These are phyloP conservation scores for Lasioglossum calceatum DNA, from an alignment of 2,888 invertebrate species.

Conservation along the genomic window DNA sequence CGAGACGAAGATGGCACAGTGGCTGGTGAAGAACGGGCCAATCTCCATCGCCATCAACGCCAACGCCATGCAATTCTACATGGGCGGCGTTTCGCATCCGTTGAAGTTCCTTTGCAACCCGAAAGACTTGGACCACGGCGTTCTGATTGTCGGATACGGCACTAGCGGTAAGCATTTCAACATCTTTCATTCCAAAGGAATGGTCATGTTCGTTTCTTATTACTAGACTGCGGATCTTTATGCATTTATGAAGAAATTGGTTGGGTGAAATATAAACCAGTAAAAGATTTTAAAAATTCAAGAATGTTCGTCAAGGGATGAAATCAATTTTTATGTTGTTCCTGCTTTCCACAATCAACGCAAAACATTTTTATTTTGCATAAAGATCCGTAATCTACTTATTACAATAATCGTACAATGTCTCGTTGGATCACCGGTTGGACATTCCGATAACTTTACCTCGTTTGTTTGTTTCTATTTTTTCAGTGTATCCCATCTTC, in stretches of 20 bases:
- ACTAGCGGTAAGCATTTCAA: slow-evolving; percentile 87
- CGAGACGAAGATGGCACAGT: slow-evolving; percentile 96
- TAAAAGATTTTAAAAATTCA: too few relatives aligned
- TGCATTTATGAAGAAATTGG: too few relatives aligned
- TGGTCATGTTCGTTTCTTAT: background rate
- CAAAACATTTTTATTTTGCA: too few relatives aligned
- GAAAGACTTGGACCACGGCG: slow-evolving; percentile 94
- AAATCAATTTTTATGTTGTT: too few relatives aligned
- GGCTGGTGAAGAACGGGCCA: slow-evolving; percentile 95
- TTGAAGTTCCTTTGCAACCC: slow-evolving; percentile 89
- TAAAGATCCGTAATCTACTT: too few relatives aligned
- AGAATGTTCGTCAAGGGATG: too few relatives aligned
- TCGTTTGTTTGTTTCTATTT: slow-evolving; percentile 32
- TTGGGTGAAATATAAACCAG: too few relatives aligned
- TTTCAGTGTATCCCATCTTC: slow-evolving; percentile 91
- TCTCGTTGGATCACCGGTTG: background rate
- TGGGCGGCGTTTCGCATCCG: slow-evolving; percentile 97
- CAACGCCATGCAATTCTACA: slow-evolving; percentile 98
- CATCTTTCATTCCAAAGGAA: slow-evolving; percentile 56
- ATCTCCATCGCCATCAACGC: slow-evolving; percentile 98
- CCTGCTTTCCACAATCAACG: too few relatives aligned
- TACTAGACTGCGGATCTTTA: too few relatives aligned
- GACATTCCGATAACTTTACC: background rate
- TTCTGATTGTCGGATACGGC: slow-evolving; percentile 97
- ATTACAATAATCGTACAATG: background rate